Base-by-base conservation (phyloP, 2,888 invertebrate species). In the Xestobium rufovillosum region DNA sequence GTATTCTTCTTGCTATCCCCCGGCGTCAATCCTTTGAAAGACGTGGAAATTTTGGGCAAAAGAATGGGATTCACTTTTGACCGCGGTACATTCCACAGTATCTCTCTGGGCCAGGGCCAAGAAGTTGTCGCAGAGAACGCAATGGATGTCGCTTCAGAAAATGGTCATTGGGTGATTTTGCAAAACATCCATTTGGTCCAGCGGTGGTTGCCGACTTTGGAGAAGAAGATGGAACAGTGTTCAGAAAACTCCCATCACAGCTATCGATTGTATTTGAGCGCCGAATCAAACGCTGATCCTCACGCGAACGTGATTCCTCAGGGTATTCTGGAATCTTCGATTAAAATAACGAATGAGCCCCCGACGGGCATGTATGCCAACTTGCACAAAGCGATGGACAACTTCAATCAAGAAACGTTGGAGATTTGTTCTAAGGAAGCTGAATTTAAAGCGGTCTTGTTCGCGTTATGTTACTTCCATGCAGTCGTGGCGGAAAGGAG, bases 281-380 rank as follows among this genome's bases (percentile, higher is more conserved):
- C 92, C 2, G 94, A 95, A 57, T 88, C 94, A 0, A 81, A 85
- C 0, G 66, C 72, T 0, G 75, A 78, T 56, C 76, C 89, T 0
- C 64, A 63, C 1, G 71, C 70, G 49, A 77, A 78, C 50, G 76
- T 79, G n/a, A 70, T 80, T 28, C 79, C 78, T 0, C 83, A 92
- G 69, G 94, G 94, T 12, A 86, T 95, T 51, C 66, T 95, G 16
- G 92, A 95, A 61, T 85, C 90, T 0, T 84, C 90, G 1, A 90
- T 95, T 56, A 95, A 95, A 69, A 92, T 95, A 39, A 94, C 94
- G 2, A 95, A 94, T 55, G 94, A 95, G 63, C 92, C 94, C 0
- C 94, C 95, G 0, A 89, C 86, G 4, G 94, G 95, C 16, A 92
- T 95, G 86, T 78, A 80, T 68, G 91, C 92, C 1, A 95, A 95